A percentile compares a stretch with the other conserved stretches of the same genome.
phyloP scores from a whole-genome alignment of 1,140 invertebrate genomes.

The Meloidogyne hapla region DNA sequence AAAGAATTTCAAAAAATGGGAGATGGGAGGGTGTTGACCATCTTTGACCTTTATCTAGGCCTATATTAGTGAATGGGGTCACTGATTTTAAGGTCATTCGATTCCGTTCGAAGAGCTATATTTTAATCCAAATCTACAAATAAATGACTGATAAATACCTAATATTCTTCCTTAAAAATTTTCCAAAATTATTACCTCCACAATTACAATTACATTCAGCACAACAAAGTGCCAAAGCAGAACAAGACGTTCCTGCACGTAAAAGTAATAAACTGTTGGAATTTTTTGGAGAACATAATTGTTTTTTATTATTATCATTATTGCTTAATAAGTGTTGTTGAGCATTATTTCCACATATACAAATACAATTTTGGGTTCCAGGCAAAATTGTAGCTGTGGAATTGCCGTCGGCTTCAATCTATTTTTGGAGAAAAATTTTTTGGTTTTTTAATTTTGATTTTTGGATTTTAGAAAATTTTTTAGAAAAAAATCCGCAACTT shows the following conservation, averaged over 20 bases:
- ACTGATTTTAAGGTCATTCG: too few relatives aligned
- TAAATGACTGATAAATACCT: too few relatives aligned
- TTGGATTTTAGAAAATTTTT: too few relatives aligned
- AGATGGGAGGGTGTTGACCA: too few relatives aligned
- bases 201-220: background rate
- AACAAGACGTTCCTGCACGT: constrained; percentile 29
- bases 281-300: background rate
- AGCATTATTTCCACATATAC: background rate
- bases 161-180: too few relatives aligned
- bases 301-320: background rate
- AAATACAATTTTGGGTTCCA: background rate
- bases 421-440: background rate
- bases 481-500: background rate
- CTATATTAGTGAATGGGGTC: too few relatives aligned
- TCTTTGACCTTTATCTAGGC: too few relatives aligned
- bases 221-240: constrained; percentile 15
- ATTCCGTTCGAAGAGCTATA: too few relatives aligned
- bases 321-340: constrained; percentile 5
- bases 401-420: background rate
- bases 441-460: background rate
- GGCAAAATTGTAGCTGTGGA: background rate
- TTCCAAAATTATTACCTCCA: background rate
- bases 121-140: too few relatives aligned
- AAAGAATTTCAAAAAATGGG: too few relatives aligned
- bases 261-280: background rate